Evolutionary conservation across 2,113 vertebrate genomes (phyloP).

Genomic region (Zosterops lateralis): DNA sequence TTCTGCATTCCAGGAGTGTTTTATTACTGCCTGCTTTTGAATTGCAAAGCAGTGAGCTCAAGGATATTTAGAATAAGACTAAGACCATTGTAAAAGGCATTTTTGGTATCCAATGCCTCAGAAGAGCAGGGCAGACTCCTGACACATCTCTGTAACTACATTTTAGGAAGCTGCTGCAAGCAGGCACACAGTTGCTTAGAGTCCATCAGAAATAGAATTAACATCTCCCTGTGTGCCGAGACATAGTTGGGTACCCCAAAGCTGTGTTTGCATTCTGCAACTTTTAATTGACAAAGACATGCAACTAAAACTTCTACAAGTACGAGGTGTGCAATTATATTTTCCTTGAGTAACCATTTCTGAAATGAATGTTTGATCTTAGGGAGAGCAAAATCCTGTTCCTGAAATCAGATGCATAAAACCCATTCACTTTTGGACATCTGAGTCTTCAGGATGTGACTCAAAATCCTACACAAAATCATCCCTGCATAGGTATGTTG

Average conservation of each 20-base stretch:
- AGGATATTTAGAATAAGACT: neutral
- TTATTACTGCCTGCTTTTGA: neutral
- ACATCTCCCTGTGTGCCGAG: neutral
- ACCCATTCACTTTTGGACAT: neutral
- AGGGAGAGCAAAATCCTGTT: neutral
- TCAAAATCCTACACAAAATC: neutral
- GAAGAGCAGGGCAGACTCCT: neutral
- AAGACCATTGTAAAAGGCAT: neutral
- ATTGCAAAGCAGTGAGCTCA: neutral
- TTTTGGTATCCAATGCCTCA: neutral
- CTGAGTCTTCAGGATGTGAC: neutral
- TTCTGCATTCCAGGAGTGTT: neutral
- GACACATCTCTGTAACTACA: neutral
- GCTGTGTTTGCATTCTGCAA: neutral
- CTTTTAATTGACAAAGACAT: neutral
- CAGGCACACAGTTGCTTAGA: neutral
- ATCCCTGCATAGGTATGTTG: neutral
- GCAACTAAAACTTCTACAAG: neutral
- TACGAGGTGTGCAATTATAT: fast-evolving
- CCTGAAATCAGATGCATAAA: neutral
- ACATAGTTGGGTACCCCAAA: neutral
- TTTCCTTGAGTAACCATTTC: neutral
- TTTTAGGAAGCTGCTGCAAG: neutral
- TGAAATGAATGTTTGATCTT: neutral
- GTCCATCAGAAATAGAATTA: neutral